Evolutionary conservation across 2,888 invertebrate genomes (phyloP).

Genomic region (Dastarcus helophoroides): DNA sequence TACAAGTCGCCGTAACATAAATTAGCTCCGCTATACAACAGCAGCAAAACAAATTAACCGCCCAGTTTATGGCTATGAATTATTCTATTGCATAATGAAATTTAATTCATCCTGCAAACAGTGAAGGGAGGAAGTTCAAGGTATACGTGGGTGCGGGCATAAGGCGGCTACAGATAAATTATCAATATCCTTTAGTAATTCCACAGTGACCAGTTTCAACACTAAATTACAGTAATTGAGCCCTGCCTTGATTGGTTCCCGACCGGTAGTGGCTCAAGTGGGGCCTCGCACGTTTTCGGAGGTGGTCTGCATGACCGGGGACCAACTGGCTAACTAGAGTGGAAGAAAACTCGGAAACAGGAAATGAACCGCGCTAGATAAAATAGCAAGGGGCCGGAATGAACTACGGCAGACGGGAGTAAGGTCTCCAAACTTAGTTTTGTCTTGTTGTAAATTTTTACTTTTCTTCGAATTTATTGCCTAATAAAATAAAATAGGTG

Average conservation of each 20-base stretch:
- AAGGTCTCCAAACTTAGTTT: conserved; percentile 1
- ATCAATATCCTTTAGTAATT: conserved; percentile 14
- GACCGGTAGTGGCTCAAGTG: conserved; percentile 11
- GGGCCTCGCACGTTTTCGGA: conserved; percentile 13
- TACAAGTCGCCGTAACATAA: too few relatives aligned
- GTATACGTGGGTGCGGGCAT: too few relatives aligned
- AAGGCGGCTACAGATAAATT: conserved; percentile 5
- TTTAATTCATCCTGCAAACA: too few relatives aligned
- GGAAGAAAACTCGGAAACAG: conserved; percentile 21
- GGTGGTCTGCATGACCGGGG: conserved; percentile 15
- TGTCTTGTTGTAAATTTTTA: conserved; percentile 1
- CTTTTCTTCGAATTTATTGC: too few relatives aligned
- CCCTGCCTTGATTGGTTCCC: conserved; percentile 14
- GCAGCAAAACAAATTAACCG: too few relatives aligned
- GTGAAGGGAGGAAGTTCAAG: too few relatives aligned
- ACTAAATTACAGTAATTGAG: conserved; percentile 17
- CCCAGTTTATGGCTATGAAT: too few relatives aligned
- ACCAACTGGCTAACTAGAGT: conserved; percentile 19
- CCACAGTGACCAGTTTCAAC: conserved; percentile 15
- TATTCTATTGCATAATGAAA: too few relatives aligned
- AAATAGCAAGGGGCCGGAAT: conserved; percentile 14
- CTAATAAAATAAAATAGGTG: too few relatives aligned
- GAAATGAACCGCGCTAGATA: conserved; percentile 22
- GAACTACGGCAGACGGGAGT: conserved; percentile 4
- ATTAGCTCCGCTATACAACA: too few relatives aligned